Evolutionary conservation across 1,140 invertebrate species (phyloP), one percentile per base, ranked within the genome.

Genomic region (Drosophila navojoa): DNA sequence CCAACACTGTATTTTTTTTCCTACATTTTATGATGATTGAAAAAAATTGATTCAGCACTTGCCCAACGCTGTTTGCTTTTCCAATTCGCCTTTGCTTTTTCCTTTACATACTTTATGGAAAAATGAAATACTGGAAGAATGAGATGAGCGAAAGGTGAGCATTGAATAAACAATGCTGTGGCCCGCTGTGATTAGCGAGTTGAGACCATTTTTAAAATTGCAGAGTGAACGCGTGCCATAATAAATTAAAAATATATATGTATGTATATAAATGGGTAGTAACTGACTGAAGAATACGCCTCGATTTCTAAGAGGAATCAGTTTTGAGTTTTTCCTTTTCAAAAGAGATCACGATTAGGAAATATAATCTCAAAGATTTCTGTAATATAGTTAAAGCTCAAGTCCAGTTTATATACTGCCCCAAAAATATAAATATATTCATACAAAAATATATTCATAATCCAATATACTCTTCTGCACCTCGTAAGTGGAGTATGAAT

Each of bases 91-190:
- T 62, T 38, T 32, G 13, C 3, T 54, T 63, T 22, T 32, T 38
- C 32, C 35, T 57, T 29, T 74, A 50, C 16, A 79, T 66, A 71
- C 44, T 61, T 58, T 19, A 76, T 67, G 45, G 19, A 5, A 38
- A 35, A 7, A 7, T 44, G 42, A 15, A n/a, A n/a, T n/a, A n/a
- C n/a, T n/a, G n/a, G n/a, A n/a, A n/a, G n/a, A n/a, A n/a, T n/a
- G n/a, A n/a, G 42, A 25, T 27, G 19, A 40, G 35, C 42, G 25
- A 38, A 54, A 59, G 60, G 63, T 72, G 60, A 71, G 22, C 60
- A 71, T 55, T 70, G 54, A 76, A 68, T 73, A 76, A 84, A 76
- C 66, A 76, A 22, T 50, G 49, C 40, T 55, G 15, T 16, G 45
- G 10, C 15, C 53, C 57, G 57, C 3, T 45, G 53, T 53, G 44